Base-by-base conservation (phyloP, 2,113 vertebrate species). In the Oncorhynchus clarkii region DNA sequence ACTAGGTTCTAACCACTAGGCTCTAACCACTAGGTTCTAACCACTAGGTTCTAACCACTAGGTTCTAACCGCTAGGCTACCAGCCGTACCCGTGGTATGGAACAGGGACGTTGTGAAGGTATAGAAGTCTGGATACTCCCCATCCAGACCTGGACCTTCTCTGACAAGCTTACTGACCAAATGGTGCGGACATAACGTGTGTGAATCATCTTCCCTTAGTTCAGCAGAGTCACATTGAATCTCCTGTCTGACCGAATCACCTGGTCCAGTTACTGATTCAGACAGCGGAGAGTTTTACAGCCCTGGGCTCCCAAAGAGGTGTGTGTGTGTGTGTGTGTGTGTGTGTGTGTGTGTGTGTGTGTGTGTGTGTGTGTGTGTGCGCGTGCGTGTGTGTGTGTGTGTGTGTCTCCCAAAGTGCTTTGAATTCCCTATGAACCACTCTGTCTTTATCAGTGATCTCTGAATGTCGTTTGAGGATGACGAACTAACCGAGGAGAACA, bases 131-230 rank as follows among this genome's bases (percentile, higher is more conserved):
- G 6, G 34, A 39, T 8, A 8, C 1, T 2, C 7, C 34, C 34
- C 7, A 39, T 2, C 34, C 34, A 8, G 6, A 39, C 29, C 1
- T 8, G 34, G 1, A 39, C 7, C 34, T 5, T 54, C 51, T 2
- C 51, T 4, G 3, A 54, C 13, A 26, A 66, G 64, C 64, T 66
- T 18, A 14, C 64, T 14, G 24, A 67, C 78, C 76, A 88, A 90
- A 90, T 88, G 88, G 80, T 84, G 86, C 84, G 84, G 79, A 88
- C 78, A 81, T 83, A 83, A 87, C 74, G 71, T 34, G 78, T 77
- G 80, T 82, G 81, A 86, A 84, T 82, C 73, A 76, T 78, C 76
- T 66, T 69, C 75, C 75, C 76, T 4, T 5, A 16, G 18, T 74
- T 69, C 77, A 54, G 64, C 29, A 60, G 67, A 60, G 67, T 31